Base-by-base conservation (phyloP, 2,797 vertebrate genomes). In the Siniperca undulata region DNA sequence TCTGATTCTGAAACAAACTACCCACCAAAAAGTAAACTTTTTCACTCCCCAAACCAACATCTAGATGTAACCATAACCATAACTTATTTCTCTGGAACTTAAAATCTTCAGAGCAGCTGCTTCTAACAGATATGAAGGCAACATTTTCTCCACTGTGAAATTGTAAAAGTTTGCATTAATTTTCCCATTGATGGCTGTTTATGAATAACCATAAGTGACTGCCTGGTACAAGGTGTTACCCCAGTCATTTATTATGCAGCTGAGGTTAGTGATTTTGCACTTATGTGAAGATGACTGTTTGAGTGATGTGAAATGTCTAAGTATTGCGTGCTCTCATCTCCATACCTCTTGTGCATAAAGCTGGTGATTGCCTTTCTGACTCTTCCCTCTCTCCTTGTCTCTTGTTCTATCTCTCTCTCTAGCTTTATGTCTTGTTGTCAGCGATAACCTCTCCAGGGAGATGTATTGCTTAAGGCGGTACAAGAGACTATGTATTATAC, bases 381-480 rank as follows among this genome's bases (percentile, higher is more conserved):
- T 86, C 83, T 68, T 76, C 65, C 74, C 53, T 74, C 78, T 77
- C 77, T 75, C 67, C 69, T 64, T 36, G 36, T 83, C 80, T 87
- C 72, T 70, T 44, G 48, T 70, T 74, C 85, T 82, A 11, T 81
- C 75, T 58, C 50, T 86, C 42, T 86, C 42, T 75, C 73, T 67
- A 65, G 86, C 79, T 86, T 82, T 84, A 86, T 86, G 82, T 89
- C 90, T 91, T 88, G 84, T 91, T 94, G 92, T 94, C 94, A 94
- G 93, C 67, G 27, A 83, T 70, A 82, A 86, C 73, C 80, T 95
- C 95, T 94, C 92, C n/a, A 24, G 94, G 92, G 94, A 95, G 77
- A 90, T 95, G 95, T 95, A 94, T 91, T 83, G 96, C 95, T 96
- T 88, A 84, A 95, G 94, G 95, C 94, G 30, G 81, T 93, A 95